These are phyloP conservation scores for Phocides pigmalion DNA, from an alignment of 1,140 invertebrate genomes.

Conservation along the genomic window DNA sequence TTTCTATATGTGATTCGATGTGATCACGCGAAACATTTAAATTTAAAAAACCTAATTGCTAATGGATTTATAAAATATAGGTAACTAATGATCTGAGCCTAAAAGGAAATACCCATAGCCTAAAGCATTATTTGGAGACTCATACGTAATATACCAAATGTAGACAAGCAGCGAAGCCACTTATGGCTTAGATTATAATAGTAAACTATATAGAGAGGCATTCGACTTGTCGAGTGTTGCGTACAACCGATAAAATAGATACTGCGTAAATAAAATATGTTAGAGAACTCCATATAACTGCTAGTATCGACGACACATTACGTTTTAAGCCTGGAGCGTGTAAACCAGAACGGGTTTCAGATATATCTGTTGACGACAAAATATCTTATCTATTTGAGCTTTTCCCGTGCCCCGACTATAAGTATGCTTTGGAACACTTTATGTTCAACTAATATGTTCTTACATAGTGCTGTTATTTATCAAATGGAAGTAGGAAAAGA, in stretches of 20 bases:
- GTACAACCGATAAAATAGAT: conserved; percentile 20
- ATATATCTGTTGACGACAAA: conserved; percentile 24
- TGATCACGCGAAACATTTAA: too few species aligned
- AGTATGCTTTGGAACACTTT: conserved; percentile 8
- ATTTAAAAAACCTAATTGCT: background rate
- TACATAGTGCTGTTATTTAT: too few species aligned
- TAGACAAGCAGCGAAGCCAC: too few species aligned
- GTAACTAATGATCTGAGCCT: too few species aligned
- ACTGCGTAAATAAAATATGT: conserved; percentile 34
- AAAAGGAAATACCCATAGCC: too few species aligned
- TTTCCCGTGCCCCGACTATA: conserved; percentile 16
- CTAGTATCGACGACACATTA: conserved; percentile 27
- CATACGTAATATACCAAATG: too few species aligned
- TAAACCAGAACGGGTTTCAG: conserved; percentile 31
- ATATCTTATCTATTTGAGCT: conserved; percentile 31
- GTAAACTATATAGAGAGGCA: conserved; percentile 27
- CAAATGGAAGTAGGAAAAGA: too few species aligned
- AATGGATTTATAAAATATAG: background rate
- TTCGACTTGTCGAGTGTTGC: conserved; percentile 22
- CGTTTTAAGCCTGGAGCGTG: conserved; percentile 27
- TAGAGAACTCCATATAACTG: conserved; percentile 26
- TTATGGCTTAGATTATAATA: background rate
- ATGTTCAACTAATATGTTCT: conserved; percentile 2
- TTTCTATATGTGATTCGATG: background rate
- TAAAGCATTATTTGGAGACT: too few species aligned